Evolutionary conservation across 2,113 vertebrate genomes (phyloP), one percentile per base, ranked within the genome.

Genomic region (Heteronetta atricapilla): DNA sequence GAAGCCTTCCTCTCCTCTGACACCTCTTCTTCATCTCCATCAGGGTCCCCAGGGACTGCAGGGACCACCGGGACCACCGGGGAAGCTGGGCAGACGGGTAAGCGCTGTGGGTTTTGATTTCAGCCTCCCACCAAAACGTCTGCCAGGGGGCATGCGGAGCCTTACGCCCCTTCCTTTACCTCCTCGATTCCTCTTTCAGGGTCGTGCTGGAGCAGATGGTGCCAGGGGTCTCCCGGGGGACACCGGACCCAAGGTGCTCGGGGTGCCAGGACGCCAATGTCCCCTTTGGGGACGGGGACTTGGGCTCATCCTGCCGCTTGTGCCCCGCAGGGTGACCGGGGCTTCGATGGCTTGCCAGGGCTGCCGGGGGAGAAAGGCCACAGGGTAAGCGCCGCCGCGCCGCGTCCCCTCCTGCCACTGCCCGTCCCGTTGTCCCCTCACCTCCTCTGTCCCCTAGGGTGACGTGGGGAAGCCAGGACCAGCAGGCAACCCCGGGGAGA

Each of bases 341-440:
- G 99, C 69, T 99, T 99, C 82, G 99, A 99, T 26, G 99, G 99
- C 76, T 97, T 99, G 53, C 98, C 98, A 6, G 99, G 99, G 92
- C 98, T 99, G 83, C 98, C 98, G 20, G 99, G 99, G 68, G 97
- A 98, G 93, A 99, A 99, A 83, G 99, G 99, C 86, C 98, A 99
- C 94, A 97, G 95, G 95, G 98, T 98, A 88, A 97, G 98, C 69
- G n/a, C 59, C 22, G 20, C 40, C 8, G 5, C 4, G 3, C 50
- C 3, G 3, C 4, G 17, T 11, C 79, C 58, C 40, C 59, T 36
- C 31, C 44, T 18, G 68, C 31, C 60, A 5, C 53, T 38, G 1
- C 26, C 21, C 3, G 1, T 22, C 77, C 40, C 36, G 13, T 1
- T 2, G 2, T 31, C 8, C 1, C 70, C 38, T 89, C 68, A 87